Base-by-base conservation (phyloP, 2,888 invertebrate species). In the Archips xylosteana region DNA sequence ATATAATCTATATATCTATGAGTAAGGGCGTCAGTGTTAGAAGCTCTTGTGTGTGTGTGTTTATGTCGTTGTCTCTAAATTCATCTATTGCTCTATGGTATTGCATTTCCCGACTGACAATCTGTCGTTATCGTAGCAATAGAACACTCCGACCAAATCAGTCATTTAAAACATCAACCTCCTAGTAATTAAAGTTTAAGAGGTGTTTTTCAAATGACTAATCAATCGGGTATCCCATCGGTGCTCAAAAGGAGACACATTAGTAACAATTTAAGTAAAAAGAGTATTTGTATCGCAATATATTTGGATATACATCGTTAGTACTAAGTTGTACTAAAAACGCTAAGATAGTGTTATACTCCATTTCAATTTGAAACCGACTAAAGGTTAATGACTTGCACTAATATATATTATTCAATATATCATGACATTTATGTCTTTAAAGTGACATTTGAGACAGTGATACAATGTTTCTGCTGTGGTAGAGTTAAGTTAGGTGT, bases 51-150 rank as follows among this genome's bases (percentile, higher is more conserved):
- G 88, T 89, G 90, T 91, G 86, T 73, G 82, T 85, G 80, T 77
- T 70, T 80, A 92, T 93, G 93, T 94, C 94, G 94, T 94, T 93
- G 92, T 92, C 92, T 92, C 92, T 92, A 89, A 80, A 70, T 83
- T 88, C 83, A 82, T 87, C 87, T 89, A 88, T 76, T 67, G 71
- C 67, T 73, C 63, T 76, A 76, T 57, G 66, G 72, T 71, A 68
- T 63, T 61, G 74, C 68, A 68, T 62, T 76, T 75, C 76, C 71
- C 54, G 66, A 51, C 32, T 13, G 42, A 23, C 49, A 23, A 32
- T 57, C 32, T 32, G 32, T 57, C 32, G 3, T 23, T 32, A 32
- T 54, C 32, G 9, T 23, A 15, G 12, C 12, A 12, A 32, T 10
- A 4, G 32, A 32, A 54, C 47, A 73, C 70, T 64, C 60, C 70